Base-by-base conservation (phyloP, 1,140 invertebrate genomes). In the Geopemphigus sp. region DNA sequence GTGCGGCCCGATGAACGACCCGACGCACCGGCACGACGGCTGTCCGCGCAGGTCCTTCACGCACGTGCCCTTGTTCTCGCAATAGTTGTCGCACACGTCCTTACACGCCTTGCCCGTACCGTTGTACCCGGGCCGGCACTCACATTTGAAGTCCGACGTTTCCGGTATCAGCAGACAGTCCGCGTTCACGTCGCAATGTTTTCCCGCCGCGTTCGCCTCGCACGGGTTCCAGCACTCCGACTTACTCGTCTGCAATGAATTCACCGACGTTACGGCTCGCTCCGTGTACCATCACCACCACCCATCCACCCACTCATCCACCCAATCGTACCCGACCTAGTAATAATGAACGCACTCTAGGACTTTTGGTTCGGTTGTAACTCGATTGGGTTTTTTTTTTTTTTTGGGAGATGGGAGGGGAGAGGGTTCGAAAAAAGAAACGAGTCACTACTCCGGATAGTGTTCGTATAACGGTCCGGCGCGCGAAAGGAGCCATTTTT, bases 101-200 rank as follows among this genome's bases (percentile, higher is more conserved):
- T 84, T 19, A 85, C 94, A 96, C 54, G 89, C 86, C 86, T 91
- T 90, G 81, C 94, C 94, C 29, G 92, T 94, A 84, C 94, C 94
- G 84, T 96, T 95, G 87, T 94, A 98, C 2, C 95, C 96, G 2
- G 94, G 92, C 84, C 96, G 97, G 85, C 96, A 98, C 84, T 95
- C 92, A 83, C 96, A 98, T 82, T 92, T 92, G 86, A 95, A 97
- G 82, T 95, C 93, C 81, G 91, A 92, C 1, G 92, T 95, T 84
- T 96, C 93, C 0, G 90, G 89, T 54, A 94, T 91, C 66, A 96
- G 88, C 0, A 97, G 88, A 85, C 96, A 97, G 84, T 95, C 93
- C 0, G 95, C 94, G 85, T 97, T 96, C 0, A 88, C 85, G 84
- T 96, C 93, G 83, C 95, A 98, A 76, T 94, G 91, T 88, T 93